Conservation (phyloP, 37 sponge, comb jelly and placozoan genomes). For the Ianthella basta region DNA sequence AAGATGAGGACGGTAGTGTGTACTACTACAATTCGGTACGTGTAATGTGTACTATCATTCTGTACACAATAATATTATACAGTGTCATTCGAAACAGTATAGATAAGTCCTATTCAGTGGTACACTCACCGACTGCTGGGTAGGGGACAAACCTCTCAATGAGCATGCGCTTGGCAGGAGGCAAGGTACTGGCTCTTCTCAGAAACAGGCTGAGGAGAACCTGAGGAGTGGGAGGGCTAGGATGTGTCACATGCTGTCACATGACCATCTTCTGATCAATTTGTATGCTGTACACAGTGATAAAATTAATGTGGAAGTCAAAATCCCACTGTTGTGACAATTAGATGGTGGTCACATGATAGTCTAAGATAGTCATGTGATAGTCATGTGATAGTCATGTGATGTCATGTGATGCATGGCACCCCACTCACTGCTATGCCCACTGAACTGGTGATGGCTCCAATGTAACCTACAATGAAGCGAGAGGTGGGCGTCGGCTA, state of each 20-base stretch:
- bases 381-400: no score
- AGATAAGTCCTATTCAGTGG: no score
- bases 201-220: conserved; percentile 56
- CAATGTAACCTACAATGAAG: conserved; percentile 73
- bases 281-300: background rate
- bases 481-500: conserved; percentile 67
- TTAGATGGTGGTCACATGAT: background rate
- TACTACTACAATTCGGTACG: no score
- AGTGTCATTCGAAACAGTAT: no score
- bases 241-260: background rate
- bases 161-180: conserved; percentile 60
- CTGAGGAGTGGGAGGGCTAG: no score
- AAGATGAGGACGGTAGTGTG: no score
- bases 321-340: background rate
- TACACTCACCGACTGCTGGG: conserved; percentile 80
- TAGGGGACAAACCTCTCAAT: conserved; percentile 85
- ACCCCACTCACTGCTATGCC: conserved; percentile 72
- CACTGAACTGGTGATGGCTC: conserved; percentile 71
- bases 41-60: no score
- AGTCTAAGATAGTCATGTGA: no score
- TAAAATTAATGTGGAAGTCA: background rate
- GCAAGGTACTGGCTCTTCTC: conserved; percentile 50
- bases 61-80: no score
- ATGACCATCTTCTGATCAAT: no score
- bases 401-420: no score